These are phyloP conservation scores for Agraylea sexmaculata DNA, from an alignment of 1,140 invertebrate species.

Conservation along the genomic window DNA sequence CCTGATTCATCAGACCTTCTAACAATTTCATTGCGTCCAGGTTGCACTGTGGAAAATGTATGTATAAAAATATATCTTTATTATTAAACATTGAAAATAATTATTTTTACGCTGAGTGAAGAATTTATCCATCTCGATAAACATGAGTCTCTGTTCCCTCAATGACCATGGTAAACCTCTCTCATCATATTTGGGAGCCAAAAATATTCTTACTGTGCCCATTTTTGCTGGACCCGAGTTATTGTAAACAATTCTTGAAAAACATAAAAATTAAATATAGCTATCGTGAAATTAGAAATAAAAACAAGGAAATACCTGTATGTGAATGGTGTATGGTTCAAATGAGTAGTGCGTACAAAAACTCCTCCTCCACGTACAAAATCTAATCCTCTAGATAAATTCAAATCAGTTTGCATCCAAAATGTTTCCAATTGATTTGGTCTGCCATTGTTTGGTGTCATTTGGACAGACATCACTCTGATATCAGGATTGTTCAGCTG, in stretches of 20 bases:
- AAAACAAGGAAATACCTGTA: constrained; percentile 31
- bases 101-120: constrained; percentile 37
- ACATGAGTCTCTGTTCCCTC: constrained; percentile 53
- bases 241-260: constrained; percentile 45
- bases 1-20: constrained; percentile 51
- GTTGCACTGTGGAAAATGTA: constrained; percentile 42
- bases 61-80: constrained; percentile 5
- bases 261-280: constrained; percentile 5
- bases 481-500: constrained; percentile 54
- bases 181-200: constrained; percentile 59
- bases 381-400: constrained; percentile 62
- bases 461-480: constrained; percentile 39
- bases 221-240: constrained; percentile 42
- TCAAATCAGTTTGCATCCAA: constrained; percentile 64
- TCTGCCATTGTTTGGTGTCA: constrained; percentile 34
- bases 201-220: constrained; percentile 66
- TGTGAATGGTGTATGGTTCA: constrained; percentile 60
- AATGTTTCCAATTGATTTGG: constrained; percentile 51
- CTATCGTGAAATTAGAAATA: not conserved
- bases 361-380: constrained; percentile 60
- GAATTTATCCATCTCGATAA: constrained; percentile 72
- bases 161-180: constrained; percentile 48
- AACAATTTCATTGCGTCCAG: constrained; percentile 50
- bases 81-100: constrained; percentile 13
- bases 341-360: constrained; percentile 55